Conservation (phyloP, 1,140 invertebrate genomes). For the Triops longicaudatus region DNA sequence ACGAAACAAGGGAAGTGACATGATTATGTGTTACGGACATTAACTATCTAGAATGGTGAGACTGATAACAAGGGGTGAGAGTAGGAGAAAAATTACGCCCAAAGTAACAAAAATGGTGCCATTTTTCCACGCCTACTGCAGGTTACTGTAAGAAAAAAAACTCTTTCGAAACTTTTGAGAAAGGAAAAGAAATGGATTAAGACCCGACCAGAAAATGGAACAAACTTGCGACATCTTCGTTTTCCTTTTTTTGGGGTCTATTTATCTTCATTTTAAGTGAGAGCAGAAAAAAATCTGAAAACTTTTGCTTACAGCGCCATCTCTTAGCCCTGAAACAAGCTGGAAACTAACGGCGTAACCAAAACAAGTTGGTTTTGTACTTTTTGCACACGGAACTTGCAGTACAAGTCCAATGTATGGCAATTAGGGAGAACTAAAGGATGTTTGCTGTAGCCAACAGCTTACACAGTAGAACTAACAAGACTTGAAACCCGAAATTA, state of each 20-base stretch:
- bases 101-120: background rate
- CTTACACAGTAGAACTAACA: no score
- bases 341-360: background rate
- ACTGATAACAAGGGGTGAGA: background rate
- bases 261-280: background rate
- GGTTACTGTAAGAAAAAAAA: no score
- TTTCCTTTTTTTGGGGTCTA: no score
- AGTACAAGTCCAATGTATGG: no score
- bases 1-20: background rate
- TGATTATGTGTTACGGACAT: slow-evolving; percentile 5
- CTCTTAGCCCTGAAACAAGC: background rate
- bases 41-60: background rate
- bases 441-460: no score
- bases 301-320: background rate
- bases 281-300: background rate
- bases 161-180: no score
- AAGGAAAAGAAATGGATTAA: no score
- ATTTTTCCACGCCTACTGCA: background rate
- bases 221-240: no score
- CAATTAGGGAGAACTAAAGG: no score
- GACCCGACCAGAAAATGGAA: no score
- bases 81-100: background rate
- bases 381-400: no score
- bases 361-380: background rate
- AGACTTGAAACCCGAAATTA: no score